A percentile compares a stretch with the other conserved stretches of the same genome.
Evolutionary conservation across 2,888 invertebrate species (phyloP).

Genomic region (Byasa hedistus): DNA sequence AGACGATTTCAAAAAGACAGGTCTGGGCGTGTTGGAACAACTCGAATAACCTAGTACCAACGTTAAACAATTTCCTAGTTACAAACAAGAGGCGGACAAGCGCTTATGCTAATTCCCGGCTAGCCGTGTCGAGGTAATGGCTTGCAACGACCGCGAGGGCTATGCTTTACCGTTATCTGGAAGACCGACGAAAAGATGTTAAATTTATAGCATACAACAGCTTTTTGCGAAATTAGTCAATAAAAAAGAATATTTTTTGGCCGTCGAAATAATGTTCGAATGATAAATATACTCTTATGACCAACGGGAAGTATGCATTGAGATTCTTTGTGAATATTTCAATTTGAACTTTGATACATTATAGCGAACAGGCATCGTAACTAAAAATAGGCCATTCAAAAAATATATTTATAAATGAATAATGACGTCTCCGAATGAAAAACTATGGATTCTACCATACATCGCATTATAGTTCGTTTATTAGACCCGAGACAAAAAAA

Average conservation of each 20-base stretch:
- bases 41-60: constrained; percentile 13
- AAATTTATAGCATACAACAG: background rate
- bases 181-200: background rate
- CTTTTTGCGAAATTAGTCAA: background rate
- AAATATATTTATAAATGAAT: too few relatives aligned
- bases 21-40: constrained; percentile 1
- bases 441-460: too few relatives aligned
- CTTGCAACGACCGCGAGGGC: constrained; percentile 14
- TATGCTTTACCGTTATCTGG: constrained; percentile 17
- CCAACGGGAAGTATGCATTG: background rate
- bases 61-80: constrained; percentile 39
- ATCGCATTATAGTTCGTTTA: too few relatives aligned
- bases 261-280: background rate
- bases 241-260: background rate
- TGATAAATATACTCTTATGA: background rate
- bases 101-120: constrained; percentile 49
- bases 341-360: too few relatives aligned
- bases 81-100: constrained; percentile 42
- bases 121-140: constrained; percentile 31
- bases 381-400: too few relatives aligned
- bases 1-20: constrained; percentile 12
- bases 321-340: background rate
- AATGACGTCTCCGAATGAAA: too few relatives aligned
- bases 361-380: too few relatives aligned
- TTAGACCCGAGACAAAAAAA: too few relatives aligned